phyloP scores from a whole-genome alignment of 2,888 invertebrate genomes.

The Alloplasta piceator region DNA sequence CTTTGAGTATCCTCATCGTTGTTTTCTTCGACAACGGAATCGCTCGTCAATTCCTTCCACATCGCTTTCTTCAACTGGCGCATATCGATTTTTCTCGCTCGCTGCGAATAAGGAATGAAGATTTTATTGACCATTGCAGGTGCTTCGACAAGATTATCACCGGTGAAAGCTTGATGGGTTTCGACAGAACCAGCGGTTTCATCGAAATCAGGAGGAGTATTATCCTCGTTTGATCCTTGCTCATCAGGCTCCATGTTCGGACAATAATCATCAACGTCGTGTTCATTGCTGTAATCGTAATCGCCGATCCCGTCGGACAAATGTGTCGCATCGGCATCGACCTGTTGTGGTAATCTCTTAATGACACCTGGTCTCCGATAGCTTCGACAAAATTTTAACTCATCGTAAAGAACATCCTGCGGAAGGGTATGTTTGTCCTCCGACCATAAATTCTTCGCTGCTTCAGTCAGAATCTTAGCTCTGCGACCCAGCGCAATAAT shows the following conservation, averaged over 20 bases:
- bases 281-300: conserved; percentile 85
- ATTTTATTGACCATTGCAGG: conserved; percentile 88
- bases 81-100: conserved; percentile 95
- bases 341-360: conserved; percentile 47
- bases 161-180: conserved; percentile 77
- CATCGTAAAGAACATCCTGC: conserved; percentile 71
- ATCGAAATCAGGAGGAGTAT: no score
- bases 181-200: no score
- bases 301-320: conserved; percentile 79
- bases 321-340: conserved; percentile 35
- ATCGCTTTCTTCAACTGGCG: conserved; percentile 91
- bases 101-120: conserved; percentile 91
- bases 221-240: conserved; percentile 55
- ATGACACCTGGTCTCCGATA: conserved; percentile 59
- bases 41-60: conserved; percentile 86
- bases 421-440: conserved; percentile 72
- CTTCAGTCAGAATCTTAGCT: conserved; percentile 58
- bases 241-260: conserved; percentile 76
- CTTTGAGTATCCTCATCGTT: conserved; percentile 70
- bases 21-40: conserved; percentile 73
- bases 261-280: conserved; percentile 85
- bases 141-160: conserved; percentile 87
- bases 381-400: conserved; percentile 61
- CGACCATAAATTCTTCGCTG: conserved; percentile 71
- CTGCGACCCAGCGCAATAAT: no score